phyloP scores from a whole-genome alignment of 2,113 vertebrate species.

The Pedetes capensis region DNA sequence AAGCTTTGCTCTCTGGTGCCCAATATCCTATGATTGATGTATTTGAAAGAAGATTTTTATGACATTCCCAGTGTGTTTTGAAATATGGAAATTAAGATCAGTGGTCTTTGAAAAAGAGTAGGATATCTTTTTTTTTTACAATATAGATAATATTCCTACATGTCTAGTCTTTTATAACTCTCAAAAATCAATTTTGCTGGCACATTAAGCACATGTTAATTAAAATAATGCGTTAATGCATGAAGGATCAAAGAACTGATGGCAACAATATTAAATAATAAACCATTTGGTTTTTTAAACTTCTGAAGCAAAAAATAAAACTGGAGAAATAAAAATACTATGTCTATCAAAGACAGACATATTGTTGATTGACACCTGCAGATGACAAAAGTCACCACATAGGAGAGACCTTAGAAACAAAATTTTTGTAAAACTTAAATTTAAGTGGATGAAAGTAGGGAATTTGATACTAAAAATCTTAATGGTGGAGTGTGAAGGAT shows the following conservation, averaged over 20 bases:
- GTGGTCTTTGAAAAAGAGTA: slow-evolving; percentile 46
- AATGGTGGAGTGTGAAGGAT: background rate
- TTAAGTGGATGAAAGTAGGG: background rate
- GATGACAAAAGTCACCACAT: background rate
- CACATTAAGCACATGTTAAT: slow-evolving; percentile 54
- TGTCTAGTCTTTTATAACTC: slow-evolving; percentile 32
- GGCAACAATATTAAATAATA: slow-evolving; percentile 34
- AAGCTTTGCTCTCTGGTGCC: background rate
- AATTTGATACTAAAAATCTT: background rate
- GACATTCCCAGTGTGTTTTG: slow-evolving; percentile 33
- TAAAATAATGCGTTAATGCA: slow-evolving; percentile 51
- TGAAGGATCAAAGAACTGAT: slow-evolving; percentile 37
- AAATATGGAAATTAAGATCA: slow-evolving; percentile 61
- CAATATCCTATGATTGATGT: background rate
- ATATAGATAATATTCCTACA: slow-evolving; percentile 16
- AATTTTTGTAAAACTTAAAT: background rate
- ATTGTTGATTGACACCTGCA: background rate
- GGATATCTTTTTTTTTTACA: background rate
- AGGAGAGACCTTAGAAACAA: background rate
- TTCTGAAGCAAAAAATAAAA: slow-evolving; percentile 30
- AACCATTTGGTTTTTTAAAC: slow-evolving; percentile 15
- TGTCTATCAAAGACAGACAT: background rate
- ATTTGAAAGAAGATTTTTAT: slow-evolving; percentile 41
- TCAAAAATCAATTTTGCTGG: slow-evolving; percentile 45
- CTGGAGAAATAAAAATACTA: background rate